Base-by-base conservation (phyloP, 2,113 vertebrate genomes). In the Pseudolaguvia tuberculata region DNA sequence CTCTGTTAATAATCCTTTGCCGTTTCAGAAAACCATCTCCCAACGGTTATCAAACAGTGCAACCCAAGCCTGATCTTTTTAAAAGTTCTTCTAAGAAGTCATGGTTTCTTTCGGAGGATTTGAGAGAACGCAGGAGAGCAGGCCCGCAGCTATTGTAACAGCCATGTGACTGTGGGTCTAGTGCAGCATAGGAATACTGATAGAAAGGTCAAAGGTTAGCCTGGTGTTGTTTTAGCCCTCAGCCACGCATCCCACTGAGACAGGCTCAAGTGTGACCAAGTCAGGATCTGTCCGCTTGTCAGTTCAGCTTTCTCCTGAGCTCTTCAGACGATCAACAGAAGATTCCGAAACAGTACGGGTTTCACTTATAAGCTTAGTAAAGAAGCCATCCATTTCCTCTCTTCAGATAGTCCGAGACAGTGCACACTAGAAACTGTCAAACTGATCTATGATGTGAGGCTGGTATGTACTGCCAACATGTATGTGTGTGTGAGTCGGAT, bases 1-100 rank as follows among this genome's bases (percentile, higher is more conserved):
- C 83, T 84, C 82, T 78, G 72, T 79, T 86, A 87, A 89, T 85
- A 84, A 86, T 86, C 80, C 73, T 48, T 83, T 80, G 76, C 29
- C 42, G 67, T 65, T 77, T 70, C 55, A 61, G 67, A 62, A 77
- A 63, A 20, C 18, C 18, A 27, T 76, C 66, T 69, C 56, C 21
- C 50, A 48, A 52, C 2, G 3, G 51, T 66, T 50, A 75, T 75
- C 72, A 47, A 42, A 75, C 45, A 14, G 72, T 18, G 12, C 51
- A 45, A 9, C 61, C 65, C 18, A 14, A 42, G 13, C 59, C 50
- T 39, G 39, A 29, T 23, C 50, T 53, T 56, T 53, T 66, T 55
- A 29, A 31, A 63, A 56, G 72, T 65, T 66, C 51, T 23, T 74
- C 59, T 45, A 29, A 57, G 39, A 55, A 57, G 23, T 25, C 69